Conservation (phyloP, 92 coral and sea anemone genomes). For the Paramuricea clavata region DNA sequence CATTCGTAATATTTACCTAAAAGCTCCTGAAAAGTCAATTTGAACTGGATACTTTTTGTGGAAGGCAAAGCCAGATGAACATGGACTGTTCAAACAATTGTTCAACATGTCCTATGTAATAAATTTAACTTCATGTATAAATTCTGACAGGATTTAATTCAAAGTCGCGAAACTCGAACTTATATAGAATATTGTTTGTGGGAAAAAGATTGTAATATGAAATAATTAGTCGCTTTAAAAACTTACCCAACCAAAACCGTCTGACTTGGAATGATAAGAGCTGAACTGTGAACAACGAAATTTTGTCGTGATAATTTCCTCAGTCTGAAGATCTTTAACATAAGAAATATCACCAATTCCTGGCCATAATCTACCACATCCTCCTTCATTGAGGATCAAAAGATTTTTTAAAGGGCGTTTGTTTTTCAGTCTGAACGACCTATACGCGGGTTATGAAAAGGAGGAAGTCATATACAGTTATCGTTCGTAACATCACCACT, state of each 20-base stretch:
- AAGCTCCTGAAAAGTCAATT: not conserved
- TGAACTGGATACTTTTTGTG: not conserved
- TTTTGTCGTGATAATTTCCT: slow-evolving; percentile 1
- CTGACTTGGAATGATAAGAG: not conserved
- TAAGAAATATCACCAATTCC: not conserved
- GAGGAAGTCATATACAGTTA: too few species aligned
- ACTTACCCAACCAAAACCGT: not conserved
- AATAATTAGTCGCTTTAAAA: too few species aligned
- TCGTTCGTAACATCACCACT: too few species aligned
- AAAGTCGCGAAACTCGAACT: too few species aligned
- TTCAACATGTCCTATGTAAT: not conserved
- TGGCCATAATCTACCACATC: not conserved
- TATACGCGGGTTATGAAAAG: not conserved
- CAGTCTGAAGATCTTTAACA: slow-evolving; percentile 19
- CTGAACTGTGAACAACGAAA: not conserved
- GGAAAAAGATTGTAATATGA: not conserved
- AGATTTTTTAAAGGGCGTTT: slow-evolving; percentile 3
- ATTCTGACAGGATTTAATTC: not conserved
- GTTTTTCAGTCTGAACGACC: not conserved
- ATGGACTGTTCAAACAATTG: not conserved
- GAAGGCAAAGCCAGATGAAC: not conserved
- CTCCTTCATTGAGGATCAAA: not conserved
- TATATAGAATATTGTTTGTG: too few species aligned
- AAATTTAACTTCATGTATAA: not conserved
- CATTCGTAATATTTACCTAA: not conserved